Percentiles rank a stretch among this genome's conserved stretches.
These are phyloP conservation scores for Pseudomyrmex concolor DNA, from an alignment of 1,140 invertebrate genomes.

Conservation along the genomic window DNA sequence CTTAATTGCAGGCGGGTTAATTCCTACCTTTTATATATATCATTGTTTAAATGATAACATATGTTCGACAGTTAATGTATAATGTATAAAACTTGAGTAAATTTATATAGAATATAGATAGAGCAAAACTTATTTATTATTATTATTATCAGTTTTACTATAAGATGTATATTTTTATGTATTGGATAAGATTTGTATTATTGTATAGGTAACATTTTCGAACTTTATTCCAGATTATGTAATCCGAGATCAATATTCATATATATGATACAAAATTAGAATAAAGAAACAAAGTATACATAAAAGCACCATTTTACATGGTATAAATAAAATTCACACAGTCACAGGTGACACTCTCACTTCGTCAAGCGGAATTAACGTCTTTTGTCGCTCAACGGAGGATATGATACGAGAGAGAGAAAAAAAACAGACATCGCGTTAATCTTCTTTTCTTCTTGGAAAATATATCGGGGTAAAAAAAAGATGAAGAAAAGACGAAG, in stretches of 20 bases:
- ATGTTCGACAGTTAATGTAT: too few relatives aligned
- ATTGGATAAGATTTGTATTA: neutral
- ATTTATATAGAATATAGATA: too few relatives aligned
- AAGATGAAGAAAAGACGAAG: neutral
- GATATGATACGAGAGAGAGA: neutral
- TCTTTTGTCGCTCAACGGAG: neutral
- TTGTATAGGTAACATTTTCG: neutral
- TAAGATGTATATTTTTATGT: too few relatives aligned
- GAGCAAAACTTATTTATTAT: too few relatives aligned
- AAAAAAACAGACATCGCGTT: neutral
- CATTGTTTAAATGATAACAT: neutral
- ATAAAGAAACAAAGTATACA: neutral
- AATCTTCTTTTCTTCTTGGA: neutral
- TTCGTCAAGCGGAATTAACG: conserved; percentile 14
- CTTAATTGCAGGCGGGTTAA: conserved; percentile 22
- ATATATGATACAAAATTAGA: neutral
- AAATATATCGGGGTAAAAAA: neutral
- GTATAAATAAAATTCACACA: conserved; percentile 10
- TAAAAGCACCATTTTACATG: neutral
- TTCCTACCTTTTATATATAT: neutral
- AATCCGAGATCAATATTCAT: neutral
- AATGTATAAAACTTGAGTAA: too few relatives aligned
- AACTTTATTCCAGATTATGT: neutral
- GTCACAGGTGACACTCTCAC: neutral
- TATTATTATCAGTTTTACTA: neutral